These are phyloP conservation scores for Anhinga rufa DNA, from an alignment of 2,113 vertebrate species.

Conservation along the genomic window DNA sequence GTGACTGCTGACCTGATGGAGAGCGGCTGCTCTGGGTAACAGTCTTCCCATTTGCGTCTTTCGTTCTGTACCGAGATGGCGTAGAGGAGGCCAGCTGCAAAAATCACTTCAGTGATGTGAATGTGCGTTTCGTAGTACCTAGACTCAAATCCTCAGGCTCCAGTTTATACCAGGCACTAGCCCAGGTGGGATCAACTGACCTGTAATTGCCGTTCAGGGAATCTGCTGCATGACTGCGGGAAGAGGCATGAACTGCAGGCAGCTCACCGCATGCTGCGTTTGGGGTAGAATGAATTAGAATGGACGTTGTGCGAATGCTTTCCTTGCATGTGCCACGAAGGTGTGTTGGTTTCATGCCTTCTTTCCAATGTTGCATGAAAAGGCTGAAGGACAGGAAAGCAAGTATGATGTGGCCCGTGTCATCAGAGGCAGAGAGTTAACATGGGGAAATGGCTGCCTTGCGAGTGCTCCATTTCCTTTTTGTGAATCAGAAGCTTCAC, in stretches of 20 bases:
- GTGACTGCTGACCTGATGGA: not conserved
- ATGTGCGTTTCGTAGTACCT: not conserved
- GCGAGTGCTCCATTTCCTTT: not conserved
- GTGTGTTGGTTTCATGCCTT: not conserved
- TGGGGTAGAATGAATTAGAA: not conserved
- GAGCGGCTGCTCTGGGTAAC: not conserved
- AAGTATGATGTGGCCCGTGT: not conserved
- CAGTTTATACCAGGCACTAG: not conserved
- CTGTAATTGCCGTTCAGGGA: not conserved
- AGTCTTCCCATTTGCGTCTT: not conserved
- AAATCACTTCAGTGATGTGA: not conserved
- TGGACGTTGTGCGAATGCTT: fast-evolving
- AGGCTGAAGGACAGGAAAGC: not conserved
- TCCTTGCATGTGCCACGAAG: not conserved
- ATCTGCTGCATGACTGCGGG: fast-evolving
- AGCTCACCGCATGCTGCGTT: fast-evolving
- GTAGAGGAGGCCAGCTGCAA: too few relatives aligned
- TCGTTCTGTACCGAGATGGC: not conserved
- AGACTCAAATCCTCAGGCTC: not conserved
- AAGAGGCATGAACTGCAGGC: not conserved
- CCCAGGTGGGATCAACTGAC: too few relatives aligned
- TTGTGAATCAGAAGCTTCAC: not conserved
- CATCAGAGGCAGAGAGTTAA: fast-evolving
- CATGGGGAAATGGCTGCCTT: not conserved
- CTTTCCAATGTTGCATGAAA: not conserved